These are phyloP conservation scores for Melanotaenia parkinsoni DNA, from an alignment of 2,797 vertebrate genomes.

Conservation along the genomic window DNA sequence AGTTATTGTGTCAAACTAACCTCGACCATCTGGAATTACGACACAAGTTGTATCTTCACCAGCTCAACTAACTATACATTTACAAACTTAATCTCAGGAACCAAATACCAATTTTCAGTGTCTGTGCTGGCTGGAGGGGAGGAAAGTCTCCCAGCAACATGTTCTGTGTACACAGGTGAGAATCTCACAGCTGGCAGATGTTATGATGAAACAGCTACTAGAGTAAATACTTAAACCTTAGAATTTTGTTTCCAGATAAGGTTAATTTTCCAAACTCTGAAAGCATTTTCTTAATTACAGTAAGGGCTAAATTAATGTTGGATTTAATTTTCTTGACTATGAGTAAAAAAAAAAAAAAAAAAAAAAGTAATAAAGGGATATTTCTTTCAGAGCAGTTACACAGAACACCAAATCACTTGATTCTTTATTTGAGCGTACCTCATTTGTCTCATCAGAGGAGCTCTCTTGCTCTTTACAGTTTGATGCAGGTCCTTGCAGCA, in stretches of 20 bases:
- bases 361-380: not conserved
- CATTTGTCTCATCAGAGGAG: too few relatives aligned
- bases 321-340: not conserved
- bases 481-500: too few relatives aligned
- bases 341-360: too few relatives aligned
- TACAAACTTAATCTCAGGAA: conserved; percentile 24
- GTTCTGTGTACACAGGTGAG: conserved; percentile 30
- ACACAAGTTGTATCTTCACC: accelerated
- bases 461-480: too few relatives aligned
- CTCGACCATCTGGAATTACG: conserved; percentile 34
- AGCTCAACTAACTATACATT: not conserved
- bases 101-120: conserved; percentile 18
- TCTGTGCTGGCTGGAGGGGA: accelerated
- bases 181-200: not conserved
- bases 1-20: accelerated
- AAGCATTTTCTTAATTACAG: not conserved
- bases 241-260: not conserved
- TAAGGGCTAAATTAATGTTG: not conserved
- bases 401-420: too few relatives aligned
- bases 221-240: not conserved
- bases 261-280: not conserved
- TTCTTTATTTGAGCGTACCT: too few relatives aligned
- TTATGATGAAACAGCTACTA: not conserved
- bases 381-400: not conserved
- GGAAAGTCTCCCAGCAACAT: accelerated